Evolutionary conservation across 2,888 invertebrate genomes (phyloP), one percentile per base, ranked within the genome.

Genomic region (Athalia circularis): DNA sequence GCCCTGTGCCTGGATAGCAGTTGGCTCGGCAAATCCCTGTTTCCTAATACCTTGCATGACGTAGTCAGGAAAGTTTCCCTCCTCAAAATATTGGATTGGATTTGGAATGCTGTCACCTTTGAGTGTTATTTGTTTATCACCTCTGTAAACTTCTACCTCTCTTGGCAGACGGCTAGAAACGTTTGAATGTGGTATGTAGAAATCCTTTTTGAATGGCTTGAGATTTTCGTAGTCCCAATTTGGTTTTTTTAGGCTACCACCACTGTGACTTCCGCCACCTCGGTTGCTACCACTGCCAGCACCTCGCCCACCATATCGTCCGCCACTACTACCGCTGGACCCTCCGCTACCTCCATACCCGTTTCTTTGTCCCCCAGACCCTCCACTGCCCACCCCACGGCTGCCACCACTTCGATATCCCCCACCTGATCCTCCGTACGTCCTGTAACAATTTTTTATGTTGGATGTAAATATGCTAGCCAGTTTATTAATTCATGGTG

Each of bases 1-100:
- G 3, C 96, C 95, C 87, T 96, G 95, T 3, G 96, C 94, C 91
- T 97, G 97, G 85, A 97, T 96, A 0, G 96, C 93, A 1, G 97
- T 97, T 0, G 97, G 97, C 68, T 94, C 93, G 47, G 92, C 92
- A 86, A 94, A 95, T 6, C 95, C 95, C 90, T 93, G 94, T 48
- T 91, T 92, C 54, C 89, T 91, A 65, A 94, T 93, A 81, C 93
- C 93, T 79, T 93, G 92, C 91, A 93, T 93, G 5, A 95, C 94
- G 87, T 94, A 94, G 84, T 95, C 95, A 11, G 96, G 96, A 86
- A 96, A 95, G 84, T 94, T 94, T 11, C 94, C 95, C 90, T 97
- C 96, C 82, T 94, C 94, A 91, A 97, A 97, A 81, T 92, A 92
- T 86, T 95, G 93, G 80, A 96, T 95, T 5, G 96, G 95, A 86